Evolutionary conservation across 2,113 vertebrate genomes (phyloP), one percentile per base, ranked within the genome.

Genomic region (Tachysurus fulvidraco): DNA sequence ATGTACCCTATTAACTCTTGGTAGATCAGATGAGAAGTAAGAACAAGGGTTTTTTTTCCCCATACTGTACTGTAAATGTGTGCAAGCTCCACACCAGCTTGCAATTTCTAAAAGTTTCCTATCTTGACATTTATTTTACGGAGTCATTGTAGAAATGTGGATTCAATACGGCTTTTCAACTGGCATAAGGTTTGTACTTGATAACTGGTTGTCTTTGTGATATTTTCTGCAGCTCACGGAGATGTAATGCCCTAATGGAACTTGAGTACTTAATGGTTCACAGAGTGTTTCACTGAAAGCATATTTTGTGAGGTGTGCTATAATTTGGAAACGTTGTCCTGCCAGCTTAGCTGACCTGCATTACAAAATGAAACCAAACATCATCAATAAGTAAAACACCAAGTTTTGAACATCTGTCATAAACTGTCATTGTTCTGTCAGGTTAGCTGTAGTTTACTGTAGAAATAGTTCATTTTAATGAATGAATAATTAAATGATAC

Each of bases 211-310:
- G 36, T 76, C 19, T 19, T 57, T 23, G 36, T 59, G 54, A 16
- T 41, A 71, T 83, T 73, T 59, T 83, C 83, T 55, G 69, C 83
- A 84, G 57, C 69, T 46, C 71, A 76, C 54, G 11, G 14, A 21
- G 30, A 60, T 84, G 55, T 46, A 84, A 84, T 74, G 83, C 41
- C 23, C 54, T 84, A 57, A 84, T 59, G 69, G 69, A 84, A 28
- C 54, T 46, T 44, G 17, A 74, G 80, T 82, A 59, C 80, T 30
- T 50, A 62, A 83, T 65, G 64, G 44, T 83, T 23, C 23, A 64
- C 23, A 44, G 69, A 73, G 36, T 50, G 80, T n/a, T 64, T 64
- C 60, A 50, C 41, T 30, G 59, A 82, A 82, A 64, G 59, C 41
- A 50, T 50, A 16, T n/a, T 82, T 28, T 1, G 13, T 50, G 80